Base-by-base conservation (phyloP, 1,140 invertebrate species). In the Propsilocerus akamusi region DNA sequence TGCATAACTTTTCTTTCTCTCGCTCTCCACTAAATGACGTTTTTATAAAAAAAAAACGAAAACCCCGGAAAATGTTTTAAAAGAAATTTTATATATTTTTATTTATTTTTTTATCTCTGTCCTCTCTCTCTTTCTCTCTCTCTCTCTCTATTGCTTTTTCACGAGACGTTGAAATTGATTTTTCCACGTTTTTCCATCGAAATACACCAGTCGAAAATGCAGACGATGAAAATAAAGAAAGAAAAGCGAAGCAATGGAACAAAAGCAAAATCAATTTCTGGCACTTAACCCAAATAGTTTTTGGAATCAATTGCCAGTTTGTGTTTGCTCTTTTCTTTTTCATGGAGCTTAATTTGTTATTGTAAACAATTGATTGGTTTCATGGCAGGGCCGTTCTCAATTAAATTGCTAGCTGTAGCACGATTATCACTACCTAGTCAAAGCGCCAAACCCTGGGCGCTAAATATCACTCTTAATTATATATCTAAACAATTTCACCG, bases 251-350 rank as follows among this genome's bases (percentile, higher is more conserved):
- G 34, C 10, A 14, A n/a, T n/a, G n/a, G n/a, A 17, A 17, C 34
- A 41, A 41, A 41, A 41, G 17, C 14, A 41, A 41, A 41, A 41
- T 41, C 34, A 41, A 41, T 41, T 41, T 14, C 34, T 41, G 34
- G 34, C 34, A 41, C 34, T 41, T 41, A 41, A 41, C 34, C 34
- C 34, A 41, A 41, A 41, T 41, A 20, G 22, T n/a, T n/a, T n/a
- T n/a, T n/a, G n/a, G 14, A 20, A 41, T 41, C 34, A 41, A 20
- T n/a, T n/a, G n/a, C 8, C 14, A 41, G 17, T 41, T 30, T n/a
- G 10, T 30, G 10, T 30, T 30, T 30, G 28, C 28, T 30, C 28
- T 30, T n/a, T n/a, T n/a, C n/a, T n/a, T n/a, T n/a, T 30, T 30
- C 14, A 20, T 6, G 4, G 12, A 41, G 12, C 22, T 41, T 17